phyloP scores from a whole-genome alignment of 2,888 invertebrate species.

The Cephus pygmeus region DNA sequence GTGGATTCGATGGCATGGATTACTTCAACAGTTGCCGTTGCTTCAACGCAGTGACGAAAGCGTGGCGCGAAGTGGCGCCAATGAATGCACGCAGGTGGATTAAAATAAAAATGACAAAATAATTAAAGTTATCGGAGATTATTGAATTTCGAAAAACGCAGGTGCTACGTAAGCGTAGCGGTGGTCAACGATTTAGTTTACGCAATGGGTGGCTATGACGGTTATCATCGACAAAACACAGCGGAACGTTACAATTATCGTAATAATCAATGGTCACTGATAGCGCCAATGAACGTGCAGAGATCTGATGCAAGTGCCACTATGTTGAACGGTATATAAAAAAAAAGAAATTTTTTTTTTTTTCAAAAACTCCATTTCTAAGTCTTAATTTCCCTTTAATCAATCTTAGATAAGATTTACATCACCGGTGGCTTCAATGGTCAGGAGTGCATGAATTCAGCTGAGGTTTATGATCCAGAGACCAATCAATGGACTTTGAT shows the following conservation, averaged over 20 bases:
- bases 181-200: constrained; percentile 82
- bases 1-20: constrained; percentile 92
- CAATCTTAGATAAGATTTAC: constrained; percentile 76
- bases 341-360: constrained; percentile 8
- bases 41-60: constrained; percentile 86
- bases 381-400: background rate
- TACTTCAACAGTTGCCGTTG: constrained; percentile 89
- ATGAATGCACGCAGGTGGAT: constrained; percentile 82
- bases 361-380: background rate
- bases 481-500: constrained; percentile 87
- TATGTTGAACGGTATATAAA: constrained; percentile 75
- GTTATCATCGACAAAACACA: constrained; percentile 85
- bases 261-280: constrained; percentile 89
- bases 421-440: constrained; percentile 93
- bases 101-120: background rate
- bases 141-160: constrained; percentile 29
- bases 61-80: constrained; percentile 85
- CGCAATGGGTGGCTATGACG: constrained; percentile 91
- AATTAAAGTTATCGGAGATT: background rate
- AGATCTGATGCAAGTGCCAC: constrained; percentile 93
- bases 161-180: constrained; percentile 89
- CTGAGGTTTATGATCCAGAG: constrained; percentile 83
- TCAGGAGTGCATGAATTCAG: constrained; percentile 87
- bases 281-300: constrained; percentile 88
- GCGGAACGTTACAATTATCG: constrained; percentile 87